A percentile compares a stretch with the other conserved stretches of the same genome.
Conservation (phyloP, 92 coral and sea anemone genomes). For the Pocillopora grandis region DNA sequence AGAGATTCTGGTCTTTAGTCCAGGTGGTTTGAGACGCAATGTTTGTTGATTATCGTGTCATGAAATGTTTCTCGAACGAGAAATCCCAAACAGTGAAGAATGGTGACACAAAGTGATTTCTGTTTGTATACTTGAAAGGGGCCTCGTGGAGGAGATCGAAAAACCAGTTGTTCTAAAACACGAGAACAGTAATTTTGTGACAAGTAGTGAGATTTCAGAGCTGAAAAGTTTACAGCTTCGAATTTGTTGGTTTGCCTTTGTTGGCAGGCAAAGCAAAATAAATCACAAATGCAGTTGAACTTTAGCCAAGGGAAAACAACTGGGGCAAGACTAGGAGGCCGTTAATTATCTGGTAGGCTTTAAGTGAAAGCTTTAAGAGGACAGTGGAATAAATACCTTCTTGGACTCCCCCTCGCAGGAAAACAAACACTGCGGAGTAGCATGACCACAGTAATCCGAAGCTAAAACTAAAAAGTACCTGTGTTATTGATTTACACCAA, state of each 20-base stretch:
- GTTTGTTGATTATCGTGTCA: not conserved
- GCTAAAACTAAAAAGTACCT: not conserved
- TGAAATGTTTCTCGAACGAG: not conserved
- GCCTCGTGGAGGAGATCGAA: constrained; percentile 8
- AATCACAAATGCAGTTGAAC: not conserved
- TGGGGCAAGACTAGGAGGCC: not conserved
- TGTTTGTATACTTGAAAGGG: not conserved
- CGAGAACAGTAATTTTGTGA: constrained; percentile 4
- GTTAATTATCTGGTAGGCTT: not conserved
- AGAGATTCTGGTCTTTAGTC: constrained; percentile 80
- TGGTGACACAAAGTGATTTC: not conserved
- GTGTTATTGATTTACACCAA: not conserved
- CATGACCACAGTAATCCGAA: not conserved
- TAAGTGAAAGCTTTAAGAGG: not conserved
- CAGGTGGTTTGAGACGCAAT: not conserved
- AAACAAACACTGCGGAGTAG: not conserved
- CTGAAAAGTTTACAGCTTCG: constrained; percentile 5
- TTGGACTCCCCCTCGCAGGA: not conserved
- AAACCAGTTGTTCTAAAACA: not conserved
- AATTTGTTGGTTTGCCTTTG: not conserved
- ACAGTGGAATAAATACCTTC: not conserved
- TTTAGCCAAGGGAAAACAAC: not conserved
- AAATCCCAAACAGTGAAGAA: not conserved
- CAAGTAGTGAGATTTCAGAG: not conserved
- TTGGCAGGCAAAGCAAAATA: not conserved